phyloP scores from a whole-genome alignment of 2,113 vertebrate species.

The Alosa alosa region DNA sequence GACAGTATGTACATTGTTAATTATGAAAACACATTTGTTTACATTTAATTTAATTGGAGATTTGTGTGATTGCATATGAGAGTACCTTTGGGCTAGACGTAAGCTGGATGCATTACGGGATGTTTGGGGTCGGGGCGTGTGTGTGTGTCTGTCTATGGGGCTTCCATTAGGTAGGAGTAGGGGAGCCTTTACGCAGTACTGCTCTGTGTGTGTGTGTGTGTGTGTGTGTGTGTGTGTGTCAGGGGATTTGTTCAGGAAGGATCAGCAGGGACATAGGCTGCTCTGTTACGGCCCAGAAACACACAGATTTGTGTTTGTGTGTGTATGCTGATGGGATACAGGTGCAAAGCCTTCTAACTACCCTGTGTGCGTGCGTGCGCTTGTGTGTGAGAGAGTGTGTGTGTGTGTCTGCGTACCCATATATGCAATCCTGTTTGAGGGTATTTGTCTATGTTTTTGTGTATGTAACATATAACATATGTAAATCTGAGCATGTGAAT shows the following conservation, averaged over 20 bases:
- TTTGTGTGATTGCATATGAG: background rate
- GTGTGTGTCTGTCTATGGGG: background rate
- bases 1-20: too few species aligned
- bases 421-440: background rate
- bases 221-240: slow-evolving; percentile 29
- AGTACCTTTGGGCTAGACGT: background rate
- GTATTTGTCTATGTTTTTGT: background rate
- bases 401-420: background rate
- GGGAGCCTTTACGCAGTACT: background rate
- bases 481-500: background rate
- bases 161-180: background rate
- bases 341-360: slow-evolving; percentile 60
- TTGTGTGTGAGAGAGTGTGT: background rate
- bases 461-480: background rate
- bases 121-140: background rate
- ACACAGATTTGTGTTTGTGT: slow-evolving; percentile 69
- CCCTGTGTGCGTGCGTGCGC: too few species aligned
- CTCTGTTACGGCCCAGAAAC: slow-evolving; percentile 75
- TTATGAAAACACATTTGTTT: too few species aligned
- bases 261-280: slow-evolving; percentile 72
- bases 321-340: slow-evolving; percentile 77
- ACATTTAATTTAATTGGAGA: too few species aligned
- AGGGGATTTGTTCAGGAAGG: slow-evolving; percentile 76
- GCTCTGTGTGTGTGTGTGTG: background rate
- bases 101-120: background rate